Evolutionary conservation across 1,140 invertebrate genomes (phyloP), one percentile per base, ranked within the genome.

Genomic region (Magallana ariakensis): DNA sequence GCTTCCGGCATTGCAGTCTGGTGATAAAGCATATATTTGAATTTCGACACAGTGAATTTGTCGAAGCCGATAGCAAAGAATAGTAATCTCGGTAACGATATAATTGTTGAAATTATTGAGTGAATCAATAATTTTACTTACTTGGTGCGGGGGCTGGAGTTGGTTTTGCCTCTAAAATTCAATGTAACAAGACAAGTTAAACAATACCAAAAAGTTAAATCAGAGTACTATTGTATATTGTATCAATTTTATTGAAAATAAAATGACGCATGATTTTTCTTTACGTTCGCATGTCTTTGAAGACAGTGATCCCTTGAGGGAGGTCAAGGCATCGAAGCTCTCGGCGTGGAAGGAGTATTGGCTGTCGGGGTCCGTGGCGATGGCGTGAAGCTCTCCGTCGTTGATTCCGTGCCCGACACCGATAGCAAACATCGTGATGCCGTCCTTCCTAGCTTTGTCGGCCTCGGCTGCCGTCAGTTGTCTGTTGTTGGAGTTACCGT

Each of bases 391-490:
- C 70, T 92, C 91, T 10, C n/a, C 70, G 13, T 88, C 26, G 66
- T 87, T 90, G 70, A 91, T 89, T 62, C 91, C 91, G 33, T 85
- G 88, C n/a, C 92, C 92, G 66, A 93, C 90, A 53, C 93, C 93
- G 85, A 94, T 90, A 54, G 90, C 86, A 57, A 93, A 92, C 57
- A 94, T 75, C 10, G 83, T 92, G n/a, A 93, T 92, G 13, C 92
- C 91, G 16, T 85, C 85, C 6, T 89, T 66, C 60, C 89, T 83
- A 9, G 92, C 92, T 15, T 75, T 80, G 11, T 87, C 26, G 2
- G 92, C 92, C 56, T 91, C 87, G 6, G 83, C 82, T 46, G 86
- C 66, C 0, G 93, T 92, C 11, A 89, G 16, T 11, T 85, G 86
- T 10, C 90, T 83, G 80, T 88, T 90, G 54, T 88, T 88, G 9